Evolutionary conservation across 2,797 vertebrate genomes (phyloP).

Genomic region (Acipenser transmontanus): DNA sequence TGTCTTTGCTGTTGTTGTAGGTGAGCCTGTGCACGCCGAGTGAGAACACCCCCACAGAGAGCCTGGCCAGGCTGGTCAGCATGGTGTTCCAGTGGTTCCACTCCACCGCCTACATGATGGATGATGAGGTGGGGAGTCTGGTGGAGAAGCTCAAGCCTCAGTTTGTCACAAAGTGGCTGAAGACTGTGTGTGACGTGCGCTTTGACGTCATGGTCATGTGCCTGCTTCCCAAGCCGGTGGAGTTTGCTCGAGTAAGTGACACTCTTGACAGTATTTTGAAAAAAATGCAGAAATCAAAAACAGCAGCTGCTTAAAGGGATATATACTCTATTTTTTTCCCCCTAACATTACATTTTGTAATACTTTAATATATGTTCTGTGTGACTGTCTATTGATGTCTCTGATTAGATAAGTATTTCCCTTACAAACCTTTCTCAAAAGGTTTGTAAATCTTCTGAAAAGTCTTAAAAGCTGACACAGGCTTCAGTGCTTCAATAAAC

Average conservation of each 20-base stretch:
- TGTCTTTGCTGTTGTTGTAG: slow-evolving; percentile 44
- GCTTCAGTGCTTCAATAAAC: no score
- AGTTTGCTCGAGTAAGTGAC: slow-evolving; percentile 87
- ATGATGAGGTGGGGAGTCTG: slow-evolving; percentile 95
- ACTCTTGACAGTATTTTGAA: no score
- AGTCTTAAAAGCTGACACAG: no score
- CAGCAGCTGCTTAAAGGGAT: no score
- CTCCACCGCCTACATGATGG: slow-evolving; percentile 98
- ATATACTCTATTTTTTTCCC: no score
- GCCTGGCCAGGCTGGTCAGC: slow-evolving; percentile 89
- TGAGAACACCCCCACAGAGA: slow-evolving; percentile 96
- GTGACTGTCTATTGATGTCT: no score
- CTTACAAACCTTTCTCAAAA: no score
- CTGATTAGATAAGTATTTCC: no score
- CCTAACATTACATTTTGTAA: no score
- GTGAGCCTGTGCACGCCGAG: slow-evolving; percentile 96
- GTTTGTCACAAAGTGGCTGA: slow-evolving; percentile 98
- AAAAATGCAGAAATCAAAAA: no score
- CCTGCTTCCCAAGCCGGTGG: slow-evolving; percentile 94
- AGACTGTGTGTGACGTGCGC: slow-evolving; percentile 93
- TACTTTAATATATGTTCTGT: no score
- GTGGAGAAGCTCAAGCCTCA: slow-evolving; percentile 97
- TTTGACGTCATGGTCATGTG: slow-evolving; percentile 99
- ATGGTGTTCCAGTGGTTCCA: slow-evolving; percentile 99
- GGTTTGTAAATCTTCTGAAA: no score